A percentile compares a stretch with the other conserved stretches of the same genome.
phyloP scores from a whole-genome alignment of 1,140 invertebrate genomes.

The Drosophila tropicalis region DNA sequence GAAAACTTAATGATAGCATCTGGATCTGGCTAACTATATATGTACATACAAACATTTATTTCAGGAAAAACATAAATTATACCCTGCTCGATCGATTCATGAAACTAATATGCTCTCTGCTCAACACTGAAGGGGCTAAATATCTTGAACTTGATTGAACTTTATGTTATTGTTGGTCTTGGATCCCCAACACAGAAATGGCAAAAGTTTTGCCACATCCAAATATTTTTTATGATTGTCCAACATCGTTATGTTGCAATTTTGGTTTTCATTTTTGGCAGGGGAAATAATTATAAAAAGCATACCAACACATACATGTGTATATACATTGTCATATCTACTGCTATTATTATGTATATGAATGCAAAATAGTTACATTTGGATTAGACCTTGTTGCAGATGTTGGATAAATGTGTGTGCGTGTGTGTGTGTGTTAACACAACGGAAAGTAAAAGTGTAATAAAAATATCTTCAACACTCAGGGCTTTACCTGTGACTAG shows the following conservation, averaged over 20 bases:
- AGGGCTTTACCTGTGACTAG: too few relatives aligned
- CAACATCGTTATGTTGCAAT: slow-evolving; percentile 50
- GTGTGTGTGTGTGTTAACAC: background rate
- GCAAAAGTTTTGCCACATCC: slow-evolving; percentile 53
- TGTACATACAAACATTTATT: too few relatives aligned
- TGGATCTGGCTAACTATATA: background rate
- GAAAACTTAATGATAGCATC: slow-evolving; percentile 2
- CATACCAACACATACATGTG: background rate
- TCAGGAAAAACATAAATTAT: slow-evolving; percentile 12
- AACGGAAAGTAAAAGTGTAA: slow-evolving; percentile 4
- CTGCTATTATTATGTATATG: slow-evolving; percentile 4
- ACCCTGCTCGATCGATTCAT: slow-evolving; percentile 1
- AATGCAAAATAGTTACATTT: slow-evolving; percentile 17
- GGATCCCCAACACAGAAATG: slow-evolving; percentile 24
- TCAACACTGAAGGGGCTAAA: slow-evolving; percentile 4
- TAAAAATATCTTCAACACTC: background rate
- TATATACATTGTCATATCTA: slow-evolving; percentile 15
- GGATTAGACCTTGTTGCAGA: background rate
- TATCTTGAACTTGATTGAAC: slow-evolving; percentile 36
- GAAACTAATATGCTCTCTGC: slow-evolving; percentile 22
- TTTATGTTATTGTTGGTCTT: background rate
- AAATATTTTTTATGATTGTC: slow-evolving; percentile 28
- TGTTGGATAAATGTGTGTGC: background rate
- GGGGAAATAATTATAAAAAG: background rate
- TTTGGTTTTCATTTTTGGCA: slow-evolving; percentile 19